Evolutionary conservation across 2,888 invertebrate genomes (phyloP).

Genomic region (Meliscaeva auricollis): DNA sequence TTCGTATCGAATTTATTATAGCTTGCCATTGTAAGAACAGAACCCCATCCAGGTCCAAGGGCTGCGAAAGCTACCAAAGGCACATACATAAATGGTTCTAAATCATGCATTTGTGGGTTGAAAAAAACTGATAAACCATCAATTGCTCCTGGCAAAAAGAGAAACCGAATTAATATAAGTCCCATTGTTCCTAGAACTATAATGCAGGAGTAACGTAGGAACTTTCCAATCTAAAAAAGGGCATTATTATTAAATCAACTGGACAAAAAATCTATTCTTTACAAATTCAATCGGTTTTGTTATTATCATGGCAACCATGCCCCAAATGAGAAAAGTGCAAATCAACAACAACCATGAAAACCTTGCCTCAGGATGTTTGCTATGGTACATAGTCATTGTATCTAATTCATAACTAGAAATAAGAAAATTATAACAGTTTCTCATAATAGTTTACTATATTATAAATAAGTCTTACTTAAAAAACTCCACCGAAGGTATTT

Average conservation of each 20-base stretch:
- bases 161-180: conserved; percentile 72
- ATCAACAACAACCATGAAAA: conserved; percentile 72
- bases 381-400: not conserved
- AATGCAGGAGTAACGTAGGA: conserved; percentile 80
- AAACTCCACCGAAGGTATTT: conserved; percentile 46
- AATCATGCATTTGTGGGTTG: not conserved
- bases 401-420: conserved; percentile 28
- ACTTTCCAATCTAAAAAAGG: conserved; percentile 79
- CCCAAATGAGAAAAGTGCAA: conserved; percentile 54
- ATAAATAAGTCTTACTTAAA: conserved; percentile 61
- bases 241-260: too few relatives aligned
- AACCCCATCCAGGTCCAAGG: conserved; percentile 72
- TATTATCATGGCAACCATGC: conserved; percentile 23
- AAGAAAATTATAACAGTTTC: not conserved
- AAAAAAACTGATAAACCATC: not conserved
- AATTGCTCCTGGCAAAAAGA: conserved; percentile 47
- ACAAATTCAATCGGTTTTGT: conserved; percentile 39
- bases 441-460: too few relatives aligned
- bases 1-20: conserved; percentile 87
- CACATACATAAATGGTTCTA: not conserved
- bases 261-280: not conserved
- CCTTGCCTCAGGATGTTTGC: not conserved
- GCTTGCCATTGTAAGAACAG: conserved; percentile 67
- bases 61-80: conserved; percentile 69
- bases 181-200: conserved; percentile 77